Evolutionary conservation across 2,888 invertebrate species (phyloP).

Genomic region (Sesamia inferens): DNA sequence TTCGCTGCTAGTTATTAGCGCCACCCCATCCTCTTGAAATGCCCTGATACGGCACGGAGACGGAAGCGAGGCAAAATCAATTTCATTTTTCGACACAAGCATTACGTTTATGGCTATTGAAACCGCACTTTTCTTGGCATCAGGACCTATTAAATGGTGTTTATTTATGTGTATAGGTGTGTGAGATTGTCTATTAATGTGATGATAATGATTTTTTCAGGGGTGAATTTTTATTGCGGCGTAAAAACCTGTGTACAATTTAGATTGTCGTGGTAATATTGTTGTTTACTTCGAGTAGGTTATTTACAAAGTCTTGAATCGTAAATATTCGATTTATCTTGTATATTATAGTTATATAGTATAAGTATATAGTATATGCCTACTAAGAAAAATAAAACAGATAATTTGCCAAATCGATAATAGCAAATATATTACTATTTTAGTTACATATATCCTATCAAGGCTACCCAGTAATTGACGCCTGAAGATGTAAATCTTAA

Average conservation of each 20-base stretch:
- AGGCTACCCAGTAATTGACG: conserved; percentile 27
- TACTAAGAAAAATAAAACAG: not conserved
- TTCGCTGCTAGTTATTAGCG: conserved; percentile 88
- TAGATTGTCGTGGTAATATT: conserved; percentile 6
- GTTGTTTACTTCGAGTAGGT: not conserved
- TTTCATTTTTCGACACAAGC: conserved; percentile 89
- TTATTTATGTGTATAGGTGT: conserved; percentile 62
- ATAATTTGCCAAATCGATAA: not conserved
- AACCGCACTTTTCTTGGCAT: conserved; percentile 71
- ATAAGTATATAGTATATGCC: too few species aligned
- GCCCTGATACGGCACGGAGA: conserved; percentile 88
- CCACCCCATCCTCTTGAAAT: conserved; percentile 86
- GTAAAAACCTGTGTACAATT: not conserved
- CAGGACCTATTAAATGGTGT: conserved; percentile 59
- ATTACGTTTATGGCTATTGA: conserved; percentile 83
- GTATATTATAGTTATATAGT: too few species aligned
- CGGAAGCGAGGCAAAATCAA: conserved; percentile 87
- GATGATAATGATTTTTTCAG: conserved; percentile 46
- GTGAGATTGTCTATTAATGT: conserved; percentile 53
- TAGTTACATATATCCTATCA: conserved; percentile 13
- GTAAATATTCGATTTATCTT: not conserved
- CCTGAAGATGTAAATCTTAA: conserved; percentile 41
- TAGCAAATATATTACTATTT: conserved; percentile 1
- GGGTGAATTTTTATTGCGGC: conserved; percentile 31
- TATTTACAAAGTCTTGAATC: not conserved